These are phyloP conservation scores for Gambelia wislizenii DNA, from an alignment of 2,797 vertebrate species.

Conservation along the genomic window DNA sequence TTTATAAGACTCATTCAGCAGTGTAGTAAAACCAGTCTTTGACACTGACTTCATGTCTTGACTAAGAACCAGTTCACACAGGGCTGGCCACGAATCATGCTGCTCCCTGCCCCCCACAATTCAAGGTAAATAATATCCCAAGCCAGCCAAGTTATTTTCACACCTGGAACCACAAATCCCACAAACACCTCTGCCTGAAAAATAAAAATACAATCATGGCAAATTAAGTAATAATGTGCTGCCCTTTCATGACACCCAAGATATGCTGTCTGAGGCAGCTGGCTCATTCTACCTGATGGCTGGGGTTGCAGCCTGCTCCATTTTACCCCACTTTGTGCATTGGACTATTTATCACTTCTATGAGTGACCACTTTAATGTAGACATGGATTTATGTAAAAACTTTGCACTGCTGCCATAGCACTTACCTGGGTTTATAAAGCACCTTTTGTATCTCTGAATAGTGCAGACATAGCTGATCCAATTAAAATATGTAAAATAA, in stretches of 20 bases:
- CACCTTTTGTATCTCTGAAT: not conserved
- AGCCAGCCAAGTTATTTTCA: not conserved
- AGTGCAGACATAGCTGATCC: not conserved
- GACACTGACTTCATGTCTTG: not conserved
- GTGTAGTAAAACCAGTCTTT: not conserved
- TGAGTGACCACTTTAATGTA: not conserved
- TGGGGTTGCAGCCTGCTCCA: not conserved
- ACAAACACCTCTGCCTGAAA: not conserved
- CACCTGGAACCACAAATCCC: not conserved
- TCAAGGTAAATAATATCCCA: not conserved
- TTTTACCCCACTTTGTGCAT: not conserved
- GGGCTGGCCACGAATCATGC: not conserved
- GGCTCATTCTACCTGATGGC: not conserved
- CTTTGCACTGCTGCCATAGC: not conserved
- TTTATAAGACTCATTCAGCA: not conserved
- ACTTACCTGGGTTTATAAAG: not conserved
- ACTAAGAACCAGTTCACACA: not conserved
- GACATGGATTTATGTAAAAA: not conserved
- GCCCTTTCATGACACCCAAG: not conserved
- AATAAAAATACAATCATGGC: not conserved
- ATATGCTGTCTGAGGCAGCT: not conserved
- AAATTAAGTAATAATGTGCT: not conserved
- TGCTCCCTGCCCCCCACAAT: not conserved
- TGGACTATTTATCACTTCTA: not conserved
- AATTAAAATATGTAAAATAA: not conserved